phyloP scores from a whole-genome alignment of 2,113 vertebrate genomes.

The Osmerus eperlanus region DNA sequence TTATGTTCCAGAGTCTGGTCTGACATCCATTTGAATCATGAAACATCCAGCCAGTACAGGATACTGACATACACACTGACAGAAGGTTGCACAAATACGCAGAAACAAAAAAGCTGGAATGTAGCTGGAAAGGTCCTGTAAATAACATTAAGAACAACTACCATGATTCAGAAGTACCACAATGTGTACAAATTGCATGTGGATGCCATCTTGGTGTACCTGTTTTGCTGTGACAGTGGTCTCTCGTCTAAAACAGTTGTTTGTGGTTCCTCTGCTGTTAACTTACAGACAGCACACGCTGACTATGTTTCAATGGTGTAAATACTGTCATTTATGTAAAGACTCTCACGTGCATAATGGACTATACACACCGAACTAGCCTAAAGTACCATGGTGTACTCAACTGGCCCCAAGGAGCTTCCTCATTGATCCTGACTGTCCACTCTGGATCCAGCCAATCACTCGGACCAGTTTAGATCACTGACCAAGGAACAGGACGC shows the following conservation, averaged over 20 bases:
- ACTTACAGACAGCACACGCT: slow-evolving; percentile 74
- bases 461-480: slow-evolving; percentile 15
- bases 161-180: slow-evolving; percentile 54
- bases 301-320: slow-evolving; percentile 78
- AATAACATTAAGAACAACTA: slow-evolving; percentile 51
- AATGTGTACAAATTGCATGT: slow-evolving; percentile 78
- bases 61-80: slow-evolving; percentile 15
- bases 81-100: slow-evolving; percentile 31
- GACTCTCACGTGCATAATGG: slow-evolving; percentile 69
- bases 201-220: slow-evolving; percentile 78
- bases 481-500: slow-evolving; percentile 16
- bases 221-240: slow-evolving; percentile 78
- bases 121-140: slow-evolving; percentile 72
- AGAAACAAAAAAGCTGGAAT: slow-evolving; percentile 50
- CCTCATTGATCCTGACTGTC: slow-evolving; percentile 63
- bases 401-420: slow-evolving; percentile 66
- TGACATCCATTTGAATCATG: neutral
- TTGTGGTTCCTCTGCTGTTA: slow-evolving; percentile 76
- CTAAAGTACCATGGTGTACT: neutral
- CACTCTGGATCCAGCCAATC: slow-evolving; percentile 27
- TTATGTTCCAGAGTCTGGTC: no score
- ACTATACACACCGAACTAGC: neutral
- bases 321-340: slow-evolving; percentile 78
- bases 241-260: slow-evolving; percentile 78
- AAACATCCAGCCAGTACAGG: neutral